Percentiles rank a stretch among this genome's conserved stretches.
phyloP scores from a whole-genome alignment of 2,797 vertebrate species.

The Carapus acus region DNA sequence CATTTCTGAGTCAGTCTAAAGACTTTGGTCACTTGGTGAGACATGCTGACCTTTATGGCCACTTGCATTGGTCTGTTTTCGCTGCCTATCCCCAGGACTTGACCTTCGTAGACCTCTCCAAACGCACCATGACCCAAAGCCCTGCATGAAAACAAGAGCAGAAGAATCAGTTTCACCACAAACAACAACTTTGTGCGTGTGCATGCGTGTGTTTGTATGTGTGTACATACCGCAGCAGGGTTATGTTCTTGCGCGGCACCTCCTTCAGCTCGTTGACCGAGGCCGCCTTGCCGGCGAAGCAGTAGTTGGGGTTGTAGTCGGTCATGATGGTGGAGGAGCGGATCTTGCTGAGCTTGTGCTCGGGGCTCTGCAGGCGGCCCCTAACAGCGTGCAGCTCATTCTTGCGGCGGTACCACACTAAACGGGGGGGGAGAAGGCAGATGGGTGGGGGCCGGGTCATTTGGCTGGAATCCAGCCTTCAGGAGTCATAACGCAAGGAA shows the following conservation, averaged over 20 bases:
- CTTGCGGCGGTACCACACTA: conserved; percentile 88
- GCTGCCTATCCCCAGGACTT: conserved; percentile 79
- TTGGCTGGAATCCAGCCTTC: conserved; percentile 11
- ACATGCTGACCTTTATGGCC: conserved; percentile 84
- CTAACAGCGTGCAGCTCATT: conserved; percentile 79
- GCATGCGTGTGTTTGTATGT: too few species aligned
- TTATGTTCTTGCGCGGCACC: conserved; percentile 87
- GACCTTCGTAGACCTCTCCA: conserved; percentile 90
- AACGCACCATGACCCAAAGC: conserved; percentile 89
- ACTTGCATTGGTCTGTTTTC: conserved; percentile 83
- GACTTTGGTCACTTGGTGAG: too few species aligned
- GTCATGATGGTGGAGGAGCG: conserved; percentile 89
- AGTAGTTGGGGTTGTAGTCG: conserved; percentile 91
- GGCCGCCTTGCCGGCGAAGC: conserved; percentile 81
- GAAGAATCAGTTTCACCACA: not conserved
- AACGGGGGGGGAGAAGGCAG: not conserved
- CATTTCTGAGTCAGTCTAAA: too few species aligned
- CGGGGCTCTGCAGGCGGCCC: conserved; percentile 79
- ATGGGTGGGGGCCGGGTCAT: not conserved
- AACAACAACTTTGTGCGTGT: too few species aligned
- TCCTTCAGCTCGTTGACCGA: conserved; percentile 82
- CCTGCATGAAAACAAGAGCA: conserved; percentile 55
- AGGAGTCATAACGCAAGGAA: conserved; percentile 66
- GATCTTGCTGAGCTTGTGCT: conserved; percentile 90
- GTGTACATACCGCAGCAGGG: conserved; percentile 77